phyloP scores from a whole-genome alignment of 1,140 invertebrate genomes.

The Platyura marginata region DNA sequence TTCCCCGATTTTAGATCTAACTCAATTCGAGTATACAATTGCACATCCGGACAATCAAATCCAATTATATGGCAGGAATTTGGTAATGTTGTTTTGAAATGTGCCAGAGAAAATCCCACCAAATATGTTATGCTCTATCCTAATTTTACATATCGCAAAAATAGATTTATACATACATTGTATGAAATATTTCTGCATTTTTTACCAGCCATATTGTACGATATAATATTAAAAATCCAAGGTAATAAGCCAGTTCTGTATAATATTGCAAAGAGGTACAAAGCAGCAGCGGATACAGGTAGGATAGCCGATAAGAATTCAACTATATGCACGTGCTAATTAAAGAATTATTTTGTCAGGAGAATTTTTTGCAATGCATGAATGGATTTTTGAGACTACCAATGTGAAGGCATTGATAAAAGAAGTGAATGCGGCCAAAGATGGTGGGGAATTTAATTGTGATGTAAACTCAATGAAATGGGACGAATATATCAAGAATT shows the following conservation, averaged over 20 bases:
- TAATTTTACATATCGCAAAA: conserved; percentile 57
- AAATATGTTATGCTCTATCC: conserved; percentile 79
- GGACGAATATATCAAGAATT: conserved; percentile 46
- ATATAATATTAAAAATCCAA: conserved; percentile 44
- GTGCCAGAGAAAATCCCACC: conserved; percentile 52
- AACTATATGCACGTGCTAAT: too few relatives aligned
- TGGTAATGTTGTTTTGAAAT: conserved; percentile 41
- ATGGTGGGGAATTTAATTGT: conserved; percentile 37
- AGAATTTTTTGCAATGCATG: conserved; percentile 71
- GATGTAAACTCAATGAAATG: conserved; percentile 41
- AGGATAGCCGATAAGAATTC: background rate
- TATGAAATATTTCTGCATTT: conserved; percentile 53
- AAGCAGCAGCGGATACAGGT: conserved; percentile 47
- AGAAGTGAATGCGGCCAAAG: conserved; percentile 33
- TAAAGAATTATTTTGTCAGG: conserved; percentile 22
- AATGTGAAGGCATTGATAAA: conserved; percentile 50
- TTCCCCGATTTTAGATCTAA: background rate
- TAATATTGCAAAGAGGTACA: conserved; percentile 60
- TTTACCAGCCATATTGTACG: conserved; percentile 60
- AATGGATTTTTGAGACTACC: conserved; percentile 66
- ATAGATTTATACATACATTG: conserved; percentile 46
- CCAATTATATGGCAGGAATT: conserved; percentile 71
- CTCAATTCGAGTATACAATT: conserved; percentile 66
- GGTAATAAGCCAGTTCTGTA: conserved; percentile 73
- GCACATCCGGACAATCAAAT: conserved; percentile 69